A percentile compares a stretch with the other conserved stretches of the same genome.
phyloP scores from a whole-genome alignment of 2,113 vertebrate species.

The Eulacestoma nigropectus region DNA sequence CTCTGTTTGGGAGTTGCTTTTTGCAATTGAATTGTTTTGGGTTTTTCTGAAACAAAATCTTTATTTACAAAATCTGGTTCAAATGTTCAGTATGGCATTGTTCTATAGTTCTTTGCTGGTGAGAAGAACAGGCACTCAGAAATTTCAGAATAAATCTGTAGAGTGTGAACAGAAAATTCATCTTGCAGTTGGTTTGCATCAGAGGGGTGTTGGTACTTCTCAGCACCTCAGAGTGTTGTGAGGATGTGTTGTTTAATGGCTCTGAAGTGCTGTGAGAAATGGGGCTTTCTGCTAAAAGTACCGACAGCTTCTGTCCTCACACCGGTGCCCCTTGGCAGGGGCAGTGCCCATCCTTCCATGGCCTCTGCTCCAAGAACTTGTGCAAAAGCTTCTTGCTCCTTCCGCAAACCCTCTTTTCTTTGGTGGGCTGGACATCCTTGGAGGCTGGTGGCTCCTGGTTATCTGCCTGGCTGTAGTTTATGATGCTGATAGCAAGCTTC shows the following conservation, averaged over 20 bases:
- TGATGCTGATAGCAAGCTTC: not conserved
- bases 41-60: not conserved
- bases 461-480: not conserved
- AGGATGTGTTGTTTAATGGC: not conserved
- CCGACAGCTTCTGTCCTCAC: not conserved
- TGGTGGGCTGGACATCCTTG: not conserved
- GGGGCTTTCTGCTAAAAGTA: not conserved
- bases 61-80: not conserved
- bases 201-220: not conserved
- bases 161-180: not conserved
- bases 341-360: fast-evolving
- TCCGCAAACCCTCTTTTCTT: not conserved
- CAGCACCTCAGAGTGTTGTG: not conserved
- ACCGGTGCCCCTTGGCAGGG: not conserved
- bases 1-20: not conserved
- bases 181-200: not conserved
- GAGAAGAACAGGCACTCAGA: not conserved
- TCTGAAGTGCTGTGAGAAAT: not conserved
- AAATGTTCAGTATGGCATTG: not conserved
- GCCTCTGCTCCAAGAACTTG: not conserved
- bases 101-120: not conserved
- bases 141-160: not conserved
- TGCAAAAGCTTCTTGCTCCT: not conserved
- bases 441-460: not conserved
- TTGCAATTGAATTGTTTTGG: not conserved